These are phyloP conservation scores for Sympetrum striolatum DNA, from an alignment of 2,888 invertebrate species.

Conservation along the genomic window DNA sequence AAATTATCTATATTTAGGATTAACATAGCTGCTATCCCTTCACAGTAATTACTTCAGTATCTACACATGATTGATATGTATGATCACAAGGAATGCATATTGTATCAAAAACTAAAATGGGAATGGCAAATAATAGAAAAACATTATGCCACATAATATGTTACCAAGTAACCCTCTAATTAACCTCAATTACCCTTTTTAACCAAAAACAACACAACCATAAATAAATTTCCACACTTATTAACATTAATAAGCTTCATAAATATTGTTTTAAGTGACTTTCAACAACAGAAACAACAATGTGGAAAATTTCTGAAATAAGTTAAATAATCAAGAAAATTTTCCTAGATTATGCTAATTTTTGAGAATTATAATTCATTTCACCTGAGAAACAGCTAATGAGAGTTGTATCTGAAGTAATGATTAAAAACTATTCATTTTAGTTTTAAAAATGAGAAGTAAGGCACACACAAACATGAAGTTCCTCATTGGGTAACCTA, in stretches of 20 bases:
- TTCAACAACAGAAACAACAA: constrained; percentile 14
- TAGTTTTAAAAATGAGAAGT: background rate
- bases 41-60: background rate
- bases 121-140: constrained; percentile 3
- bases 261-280: background rate
- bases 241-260: constrained; percentile 5
- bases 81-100: constrained; percentile 19
- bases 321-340: constrained; percentile 7
- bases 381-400: constrained; percentile 34
- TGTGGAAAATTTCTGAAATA: background rate
- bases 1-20: background rate
- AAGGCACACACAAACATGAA: constrained; percentile 14
- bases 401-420: background rate
- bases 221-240: constrained; percentile 9
- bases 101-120: background rate
- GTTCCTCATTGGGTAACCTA: background rate
- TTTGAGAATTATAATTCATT: background rate
- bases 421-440: background rate
- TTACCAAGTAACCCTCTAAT: background rate
- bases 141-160: background rate
- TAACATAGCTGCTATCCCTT: background rate
- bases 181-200: background rate
- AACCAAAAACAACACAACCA: constrained; percentile 15
- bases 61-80: constrained; percentile 28
- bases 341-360: background rate